Evolutionary conservation across 2,113 vertebrate genomes (phyloP), one percentile per base, ranked within the genome.

Genomic region (Hiodon tergisus): DNA sequence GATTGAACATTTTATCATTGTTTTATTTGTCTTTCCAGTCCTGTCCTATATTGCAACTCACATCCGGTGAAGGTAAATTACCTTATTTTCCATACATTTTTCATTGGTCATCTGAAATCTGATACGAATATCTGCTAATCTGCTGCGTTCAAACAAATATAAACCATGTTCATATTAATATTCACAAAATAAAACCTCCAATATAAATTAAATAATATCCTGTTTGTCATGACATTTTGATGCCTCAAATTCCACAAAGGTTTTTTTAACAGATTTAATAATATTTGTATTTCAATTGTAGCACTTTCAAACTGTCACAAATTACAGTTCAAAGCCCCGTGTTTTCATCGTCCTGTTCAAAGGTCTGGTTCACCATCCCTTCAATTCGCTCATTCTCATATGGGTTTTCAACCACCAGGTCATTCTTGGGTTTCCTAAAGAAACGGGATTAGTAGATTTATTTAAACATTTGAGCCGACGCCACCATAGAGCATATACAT

Each of bases 241-340:
- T 2, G 31, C 31, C 31, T 31, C 31, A 31, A 31, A 31, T 31
- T 31, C 31, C 31, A 31, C 31, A 31, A 31, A 31, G 31, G 31
- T 31, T 50, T 47, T 3, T 6, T 6, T 51, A 72, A 6, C 8
- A 51, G n/a, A 4, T n/a, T 62, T 69, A 54, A 4, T 16, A 51
- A 1, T 5, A 61, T 13, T 59, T 71, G 54, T 14, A 71, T 3
- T 71, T 71, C 50, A 14, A 46, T 54, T 47, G 46, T 54, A 57
- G 16, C 58, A 14, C 69, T 6, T 6, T 16, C 6, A 11, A 16
- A 60, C 7, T 67, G 31, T 63, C 14, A 9, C 14, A 67, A 47
- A 5, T 58, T 66, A 66, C 7, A 9, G 13, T 67, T 90, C 78
- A 92, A 16, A 91, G 69, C 76, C 87, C 89, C 10, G 90, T 92